phyloP scores from a whole-genome alignment of 2,797 vertebrate species.

The Acipenser transmontanus region DNA sequence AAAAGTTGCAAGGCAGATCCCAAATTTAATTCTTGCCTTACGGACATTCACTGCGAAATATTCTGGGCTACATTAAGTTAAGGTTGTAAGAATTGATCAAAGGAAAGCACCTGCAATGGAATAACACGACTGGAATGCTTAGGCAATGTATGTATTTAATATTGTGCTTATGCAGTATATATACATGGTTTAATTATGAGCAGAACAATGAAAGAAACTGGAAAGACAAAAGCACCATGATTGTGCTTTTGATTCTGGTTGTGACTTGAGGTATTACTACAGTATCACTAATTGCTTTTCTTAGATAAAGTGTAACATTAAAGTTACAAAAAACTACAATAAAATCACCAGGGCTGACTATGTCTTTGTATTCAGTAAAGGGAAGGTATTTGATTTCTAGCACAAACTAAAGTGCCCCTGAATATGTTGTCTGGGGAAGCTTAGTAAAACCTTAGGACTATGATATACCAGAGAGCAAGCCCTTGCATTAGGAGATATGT shows the following conservation, averaged over 20 bases:
- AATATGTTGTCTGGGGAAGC: slow-evolving; percentile 9
- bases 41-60: not conserved
- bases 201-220: too few relatives aligned
- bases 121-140: slow-evolving; percentile 5
- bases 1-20: not conserved
- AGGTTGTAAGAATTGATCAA: slow-evolving; percentile 5
- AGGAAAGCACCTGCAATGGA: not conserved
- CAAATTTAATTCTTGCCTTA: not conserved
- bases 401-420: not conserved
- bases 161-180: too few relatives aligned
- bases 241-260: too few relatives aligned
- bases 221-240: too few relatives aligned
- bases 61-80: not conserved
- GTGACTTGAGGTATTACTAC: not conserved
- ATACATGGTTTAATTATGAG: too few relatives aligned
- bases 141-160: too few relatives aligned
- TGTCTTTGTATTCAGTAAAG: slow-evolving; percentile 1
- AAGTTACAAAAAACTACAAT: not conserved
- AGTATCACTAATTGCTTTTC: not conserved
- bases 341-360: slow-evolving; percentile 14
- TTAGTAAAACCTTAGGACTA: slow-evolving; percentile 8
- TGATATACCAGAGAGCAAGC: slow-evolving; percentile 12
- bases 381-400: not conserved
- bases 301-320: not conserved
- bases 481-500: slow-evolving; percentile 1